phyloP scores from a whole-genome alignment of 37 sponge, comb jelly and placozoan species.

The Spongilla lacustris region DNA sequence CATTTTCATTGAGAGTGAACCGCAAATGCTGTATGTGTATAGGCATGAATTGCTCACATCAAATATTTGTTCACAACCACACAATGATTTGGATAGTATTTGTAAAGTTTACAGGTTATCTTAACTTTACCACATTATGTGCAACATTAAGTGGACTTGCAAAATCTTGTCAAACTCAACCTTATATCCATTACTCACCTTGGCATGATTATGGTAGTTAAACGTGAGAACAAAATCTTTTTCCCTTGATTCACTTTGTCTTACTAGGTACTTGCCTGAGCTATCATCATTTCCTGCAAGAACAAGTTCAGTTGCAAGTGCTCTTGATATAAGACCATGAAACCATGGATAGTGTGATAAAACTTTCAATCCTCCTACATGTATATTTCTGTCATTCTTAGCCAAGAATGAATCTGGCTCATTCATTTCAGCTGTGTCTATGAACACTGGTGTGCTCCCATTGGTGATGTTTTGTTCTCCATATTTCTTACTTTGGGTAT shows the following conservation, averaged over 20 bases:
- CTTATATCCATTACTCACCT: too few species aligned
- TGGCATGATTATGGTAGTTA: constrained; percentile 80
- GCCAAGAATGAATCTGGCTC: constrained; percentile 27
- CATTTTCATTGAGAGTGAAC: constrained; percentile 53
- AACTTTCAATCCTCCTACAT: constrained; percentile 22
- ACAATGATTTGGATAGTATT: too few species aligned
- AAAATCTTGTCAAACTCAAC: too few species aligned
- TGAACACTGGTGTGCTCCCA: constrained; percentile 13
- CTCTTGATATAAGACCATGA: constrained; percentile 77
- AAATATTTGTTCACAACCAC: too few species aligned
- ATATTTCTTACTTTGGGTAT: neutral
- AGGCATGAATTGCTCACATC: too few species aligned
- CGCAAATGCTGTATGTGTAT: constrained; percentile 85
- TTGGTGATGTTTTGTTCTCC: neutral
- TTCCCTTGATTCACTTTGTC: constrained; percentile 84
- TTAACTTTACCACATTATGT: too few species aligned
- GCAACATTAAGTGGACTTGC: too few species aligned
- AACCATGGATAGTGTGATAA: constrained; percentile 74
- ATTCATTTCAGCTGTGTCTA: constrained; percentile 28
- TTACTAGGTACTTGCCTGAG: constrained; percentile 69
- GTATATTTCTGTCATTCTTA: constrained; percentile 43
- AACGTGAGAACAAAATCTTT: constrained; percentile 86
- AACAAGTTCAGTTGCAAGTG: constrained; percentile 66
- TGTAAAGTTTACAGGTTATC: too few species aligned
- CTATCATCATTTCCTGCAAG: constrained; percentile 33